Conservation (phyloP, 1,140 invertebrate species). For the Panagrolaimus sp. region DNA sequence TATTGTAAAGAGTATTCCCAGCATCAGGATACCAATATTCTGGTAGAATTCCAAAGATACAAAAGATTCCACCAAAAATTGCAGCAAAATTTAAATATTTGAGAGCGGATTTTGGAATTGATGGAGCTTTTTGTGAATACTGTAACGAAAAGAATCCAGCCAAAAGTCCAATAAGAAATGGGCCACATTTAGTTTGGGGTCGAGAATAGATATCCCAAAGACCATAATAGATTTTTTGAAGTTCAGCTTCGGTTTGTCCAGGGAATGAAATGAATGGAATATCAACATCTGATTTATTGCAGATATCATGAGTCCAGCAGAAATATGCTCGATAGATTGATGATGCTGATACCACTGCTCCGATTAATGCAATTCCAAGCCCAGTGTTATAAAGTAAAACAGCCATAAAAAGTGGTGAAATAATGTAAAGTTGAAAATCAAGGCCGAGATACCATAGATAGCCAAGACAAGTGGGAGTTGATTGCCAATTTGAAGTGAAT, state of each 20-base stretch:
- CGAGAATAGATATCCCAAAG: slow-evolving; percentile 54
- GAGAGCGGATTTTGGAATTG: not conserved
- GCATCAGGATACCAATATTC: slow-evolving; percentile 55
- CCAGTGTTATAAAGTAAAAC: not conserved
- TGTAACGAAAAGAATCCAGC: slow-evolving; percentile 33
- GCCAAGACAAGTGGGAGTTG: slow-evolving; percentile 52
- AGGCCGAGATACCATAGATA: slow-evolving; percentile 56
- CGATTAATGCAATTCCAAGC: slow-evolving; percentile 21
- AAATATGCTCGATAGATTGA: slow-evolving; percentile 38
- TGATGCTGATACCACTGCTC: slow-evolving; percentile 28
- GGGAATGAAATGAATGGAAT: slow-evolving; percentile 56
- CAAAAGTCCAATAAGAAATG: slow-evolving; percentile 52
- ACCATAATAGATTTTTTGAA: slow-evolving; percentile 38
- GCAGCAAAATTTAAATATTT: not conserved
- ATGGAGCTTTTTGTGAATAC: not conserved
- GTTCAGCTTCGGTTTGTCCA: slow-evolving; percentile 19
- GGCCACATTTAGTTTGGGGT: slow-evolving; percentile 51
- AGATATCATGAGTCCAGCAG: slow-evolving; percentile 47
- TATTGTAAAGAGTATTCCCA: slow-evolving; percentile 54
- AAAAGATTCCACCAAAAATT: not conserved
- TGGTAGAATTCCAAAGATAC: slow-evolving; percentile 52
- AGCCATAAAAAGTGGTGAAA: slow-evolving; percentile 39
- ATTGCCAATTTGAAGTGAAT: slow-evolving; percentile 45
- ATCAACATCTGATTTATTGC: slow-evolving; percentile 56
- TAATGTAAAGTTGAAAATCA: slow-evolving; percentile 56